phyloP scores from a whole-genome alignment of 2,888 invertebrate species.

The Lumbricus terrestris region DNA sequence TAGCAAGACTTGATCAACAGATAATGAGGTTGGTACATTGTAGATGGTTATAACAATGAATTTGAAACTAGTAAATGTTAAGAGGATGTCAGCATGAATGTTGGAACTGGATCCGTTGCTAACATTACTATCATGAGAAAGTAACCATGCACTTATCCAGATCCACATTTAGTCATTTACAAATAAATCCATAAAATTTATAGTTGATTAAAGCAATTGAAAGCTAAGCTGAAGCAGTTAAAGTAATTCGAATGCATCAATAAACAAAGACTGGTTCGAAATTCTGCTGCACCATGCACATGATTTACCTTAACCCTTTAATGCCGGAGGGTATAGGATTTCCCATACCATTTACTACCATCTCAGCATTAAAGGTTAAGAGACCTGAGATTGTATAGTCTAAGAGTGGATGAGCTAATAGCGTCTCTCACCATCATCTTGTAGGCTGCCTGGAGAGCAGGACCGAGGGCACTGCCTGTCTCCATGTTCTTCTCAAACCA shows the following conservation, averaged over 20 bases:
- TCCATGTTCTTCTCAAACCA: conserved; percentile 69
- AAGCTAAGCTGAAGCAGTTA: not conserved
- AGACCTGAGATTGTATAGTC: not conserved
- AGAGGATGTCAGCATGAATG: no score
- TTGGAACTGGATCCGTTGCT: no score
- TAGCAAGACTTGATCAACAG: no score
- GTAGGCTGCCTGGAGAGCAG: conserved; percentile 86
- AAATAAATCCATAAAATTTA: not conserved
- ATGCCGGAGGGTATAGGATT: no score
- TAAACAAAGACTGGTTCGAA: not conserved
- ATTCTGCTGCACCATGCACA: not conserved
- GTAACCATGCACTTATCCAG: not conserved
- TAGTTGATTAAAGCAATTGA: no score
- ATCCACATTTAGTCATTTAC: not conserved
- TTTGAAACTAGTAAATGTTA: no score
- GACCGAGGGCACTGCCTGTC: conserved; percentile 82
- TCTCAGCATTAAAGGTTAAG: no score
- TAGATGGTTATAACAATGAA: no score
- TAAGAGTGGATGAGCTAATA: not conserved
- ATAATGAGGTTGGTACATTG: no score
- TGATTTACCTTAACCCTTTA: no score
- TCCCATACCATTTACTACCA: no score
- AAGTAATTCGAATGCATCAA: not conserved
- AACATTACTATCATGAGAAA: no score
- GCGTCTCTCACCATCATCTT: conserved; percentile 75